Evolutionary conservation across 2,797 vertebrate species (phyloP).

Genomic region (Danio jaintianensis): DNA sequence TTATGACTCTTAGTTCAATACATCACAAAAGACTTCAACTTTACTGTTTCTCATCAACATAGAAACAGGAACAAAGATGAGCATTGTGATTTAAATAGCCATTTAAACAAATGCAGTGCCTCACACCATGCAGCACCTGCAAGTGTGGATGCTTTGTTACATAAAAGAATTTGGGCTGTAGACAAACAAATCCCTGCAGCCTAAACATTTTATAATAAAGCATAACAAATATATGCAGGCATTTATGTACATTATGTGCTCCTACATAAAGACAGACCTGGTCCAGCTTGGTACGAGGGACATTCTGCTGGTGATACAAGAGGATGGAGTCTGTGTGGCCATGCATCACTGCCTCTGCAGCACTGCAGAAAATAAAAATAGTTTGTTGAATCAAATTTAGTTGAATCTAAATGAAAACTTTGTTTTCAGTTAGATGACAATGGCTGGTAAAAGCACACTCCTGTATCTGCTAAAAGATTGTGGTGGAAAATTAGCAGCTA

Average conservation of each 20-base stretch:
- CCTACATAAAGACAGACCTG: slow-evolving; percentile 80
- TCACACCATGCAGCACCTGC: slow-evolving; percentile 57
- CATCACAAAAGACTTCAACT: slow-evolving; percentile 3
- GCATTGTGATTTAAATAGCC: slow-evolving; percentile 60
- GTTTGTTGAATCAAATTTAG: background rate
- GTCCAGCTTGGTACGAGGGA: slow-evolving; percentile 90
- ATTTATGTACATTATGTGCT: background rate
- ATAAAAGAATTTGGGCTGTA: background rate
- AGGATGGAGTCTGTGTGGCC: slow-evolving; percentile 94
- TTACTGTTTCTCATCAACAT: slow-evolving; percentile 17
- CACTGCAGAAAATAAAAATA: slow-evolving; percentile 76
- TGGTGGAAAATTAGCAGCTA: slow-evolving; percentile 13
- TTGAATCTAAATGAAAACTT: background rate
- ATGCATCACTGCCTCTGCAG: slow-evolving; percentile 94
- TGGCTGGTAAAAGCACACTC: background rate
- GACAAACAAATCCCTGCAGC: background rate
- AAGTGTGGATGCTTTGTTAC: slow-evolving; percentile 22
- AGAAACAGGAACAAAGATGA: slow-evolving; percentile 69
- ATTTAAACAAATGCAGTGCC: slow-evolving; percentile 58
- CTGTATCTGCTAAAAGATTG: background rate
- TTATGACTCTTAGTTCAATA: slow-evolving; percentile 8
- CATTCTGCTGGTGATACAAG: slow-evolving; percentile 96
- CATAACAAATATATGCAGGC: background rate
- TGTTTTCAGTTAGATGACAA: background rate
- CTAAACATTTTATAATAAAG: background rate